Conservation (phyloP, 92 coral and sea anemone genomes). For the Porites evermanni region DNA sequence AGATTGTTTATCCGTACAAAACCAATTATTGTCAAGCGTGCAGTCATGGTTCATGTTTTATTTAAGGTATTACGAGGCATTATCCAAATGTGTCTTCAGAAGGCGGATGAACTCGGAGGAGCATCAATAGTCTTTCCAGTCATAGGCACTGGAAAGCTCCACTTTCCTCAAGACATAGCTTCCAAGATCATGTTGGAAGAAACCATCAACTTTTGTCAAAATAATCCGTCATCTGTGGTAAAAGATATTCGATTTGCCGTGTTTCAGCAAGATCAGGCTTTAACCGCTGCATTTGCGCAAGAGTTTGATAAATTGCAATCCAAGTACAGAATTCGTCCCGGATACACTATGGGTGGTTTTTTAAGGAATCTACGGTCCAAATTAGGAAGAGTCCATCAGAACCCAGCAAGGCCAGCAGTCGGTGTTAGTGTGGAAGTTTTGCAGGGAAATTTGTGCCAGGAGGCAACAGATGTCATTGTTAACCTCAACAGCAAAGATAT, state of each 20-base stretch:
- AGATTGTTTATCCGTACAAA: background rate
- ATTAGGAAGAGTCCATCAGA: background rate
- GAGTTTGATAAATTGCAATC: constrained; percentile 38
- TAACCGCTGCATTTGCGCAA: constrained; percentile 62
- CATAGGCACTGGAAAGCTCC: constrained; percentile 77
- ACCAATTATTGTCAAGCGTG: background rate
- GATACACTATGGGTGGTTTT: background rate
- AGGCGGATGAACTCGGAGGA: constrained; percentile 51
- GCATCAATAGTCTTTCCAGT: constrained; percentile 81
- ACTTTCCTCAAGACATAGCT: constrained; percentile 70
- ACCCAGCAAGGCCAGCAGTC: background rate
- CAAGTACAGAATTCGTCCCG: background rate
- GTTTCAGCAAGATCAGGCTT: constrained; percentile 60
- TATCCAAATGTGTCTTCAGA: constrained; percentile 68
- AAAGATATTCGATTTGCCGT: constrained; percentile 84
- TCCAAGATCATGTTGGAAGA: constrained; percentile 71
- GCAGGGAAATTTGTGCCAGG: constrained; percentile 52
- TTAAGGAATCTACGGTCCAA: background rate
- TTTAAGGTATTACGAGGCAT: constrained; percentile 47
- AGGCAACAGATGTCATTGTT: constrained; percentile 64
- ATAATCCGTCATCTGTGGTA: constrained; percentile 39
- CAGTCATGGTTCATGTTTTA: background rate
- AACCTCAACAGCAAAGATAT: constrained; percentile 41
- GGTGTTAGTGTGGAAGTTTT: constrained; percentile 18
- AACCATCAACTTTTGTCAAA: constrained; percentile 48